These are phyloP conservation scores for Rhagophthalmus giganteus DNA, from an alignment of 2,888 invertebrate genomes.

Conservation along the genomic window DNA sequence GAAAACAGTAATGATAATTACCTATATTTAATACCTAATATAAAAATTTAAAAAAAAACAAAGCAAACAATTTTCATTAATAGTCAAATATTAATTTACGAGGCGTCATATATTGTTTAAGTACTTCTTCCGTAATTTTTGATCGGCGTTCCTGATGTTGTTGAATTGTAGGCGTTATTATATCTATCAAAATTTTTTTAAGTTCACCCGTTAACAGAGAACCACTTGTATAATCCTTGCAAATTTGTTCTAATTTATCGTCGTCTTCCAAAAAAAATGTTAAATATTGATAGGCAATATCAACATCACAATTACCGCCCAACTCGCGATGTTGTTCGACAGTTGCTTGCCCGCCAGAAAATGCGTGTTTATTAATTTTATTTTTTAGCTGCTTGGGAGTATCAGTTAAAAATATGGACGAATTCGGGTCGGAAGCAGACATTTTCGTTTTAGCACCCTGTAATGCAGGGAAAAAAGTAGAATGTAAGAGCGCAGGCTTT, in stretches of 20 bases:
- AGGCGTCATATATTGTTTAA: slow-evolving; percentile 83
- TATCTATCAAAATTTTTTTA: slow-evolving; percentile 86
- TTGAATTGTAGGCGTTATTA: slow-evolving; percentile 75
- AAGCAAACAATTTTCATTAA: too few relatives aligned
- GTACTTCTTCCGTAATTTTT: slow-evolving; percentile 80
- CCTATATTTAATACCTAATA: too few relatives aligned
- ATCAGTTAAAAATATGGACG: slow-evolving; percentile 94
- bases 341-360: slow-evolving; percentile 93
- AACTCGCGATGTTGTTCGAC: slow-evolving; percentile 87
- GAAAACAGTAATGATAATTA: too few relatives aligned
- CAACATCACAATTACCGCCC: slow-evolving; percentile 96
- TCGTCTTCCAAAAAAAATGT: slow-evolving; percentile 96
- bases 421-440: slow-evolving; percentile 93
- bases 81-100: slow-evolving; percentile 69
- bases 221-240: slow-evolving; percentile 81
- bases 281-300: slow-evolving; percentile 93
- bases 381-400: slow-evolving; percentile 94
- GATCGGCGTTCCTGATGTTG: slow-evolving; percentile 81
- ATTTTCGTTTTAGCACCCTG: slow-evolving; percentile 98
- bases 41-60: too few relatives aligned
- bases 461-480: slow-evolving; percentile 66
- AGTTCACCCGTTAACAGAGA: slow-evolving; percentile 91
- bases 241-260: slow-evolving; percentile 69
- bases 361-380: slow-evolving; percentile 96
- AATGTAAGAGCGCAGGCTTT: slow-evolving; percentile 88